Evolutionary conservation across 2,888 invertebrate genomes (phyloP), one percentile per base, ranked within the genome.

Genomic region (Phaedon cochleariae): DNA sequence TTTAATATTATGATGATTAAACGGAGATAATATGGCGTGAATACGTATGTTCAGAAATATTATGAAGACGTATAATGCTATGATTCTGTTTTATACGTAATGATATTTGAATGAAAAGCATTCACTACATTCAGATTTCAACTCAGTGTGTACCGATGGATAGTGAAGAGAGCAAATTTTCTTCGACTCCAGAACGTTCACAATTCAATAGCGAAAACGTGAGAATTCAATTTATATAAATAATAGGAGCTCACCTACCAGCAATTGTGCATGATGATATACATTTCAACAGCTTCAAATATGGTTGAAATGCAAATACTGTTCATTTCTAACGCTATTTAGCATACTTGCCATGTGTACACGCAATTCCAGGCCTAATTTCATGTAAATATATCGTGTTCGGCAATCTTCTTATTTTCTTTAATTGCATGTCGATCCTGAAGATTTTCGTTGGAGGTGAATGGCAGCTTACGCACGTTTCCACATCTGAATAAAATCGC

Each of bases 401-500:
- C 74, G 76, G 76, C 76, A 60, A 71, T 78, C 77, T 76, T 78
- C 77, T 76, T 77, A 76, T 75, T 76, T 75, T 74, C 72, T 67
- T 75, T 78, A 77, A 78, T 79, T 75, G 78, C 79, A 77, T 78
- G 78, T 75, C 78, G 78, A 79, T 79, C 75, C 67, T 60, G 68
- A 73, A 78, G 78, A 79, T 79, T 76, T 73, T 72, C 73, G 52
- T 67, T 20, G n/a, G 64, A 71, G 69, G 69, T 71, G 71, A 71
- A 71, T 68, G 69, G 71, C 71, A 69, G 60, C 54, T 59, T 58
- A 54, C 46, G 67, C 71, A 73, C 72, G 70, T 68, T 73, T 67
- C 67, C 66, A 57, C 63, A 65, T 71, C 73, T 73, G 67, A 71
- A 74, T 73, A 70, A 73, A 73, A 68, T 62, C 15, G 45, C 73